Evolutionary conservation across 2,113 vertebrate species (phyloP), one percentile per base, ranked within the genome.

Genomic region (Tricholaema leucomelas): DNA sequence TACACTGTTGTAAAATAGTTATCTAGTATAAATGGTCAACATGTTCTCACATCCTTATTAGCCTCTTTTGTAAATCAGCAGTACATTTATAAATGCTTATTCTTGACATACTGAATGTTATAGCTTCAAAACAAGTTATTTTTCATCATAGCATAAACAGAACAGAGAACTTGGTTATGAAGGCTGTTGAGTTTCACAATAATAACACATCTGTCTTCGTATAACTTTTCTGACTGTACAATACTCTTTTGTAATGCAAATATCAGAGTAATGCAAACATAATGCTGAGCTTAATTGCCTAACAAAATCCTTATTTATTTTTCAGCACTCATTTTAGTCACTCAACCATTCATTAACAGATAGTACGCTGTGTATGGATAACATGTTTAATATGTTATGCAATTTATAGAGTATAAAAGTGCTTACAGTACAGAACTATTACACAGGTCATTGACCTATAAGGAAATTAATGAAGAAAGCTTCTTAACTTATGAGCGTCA

Each of bases 391-490:
- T 82, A 90, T 28, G 73, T 74, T 91, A 94, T 67, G 72, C 81
- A 87, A 88, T 96, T 95, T 92, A 69, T 92, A 78, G 85, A 87
- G 60, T 83, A 27, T 31, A 86, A 92, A 97, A 96, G 90, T 91
- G 94, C 90, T 96, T 91, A 92, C 21, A 25, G 58, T 12, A 87
- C 81, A 85, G 28, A 91, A 81, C 65, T 84, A 78, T 59, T 77
- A 59, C 18, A 66, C 31, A 88, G 97, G 94, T 96, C 95, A 14
- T 30, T 48, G 92, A 94, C 97, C 93, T 60, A 23, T 25, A 31
- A 52, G 69, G 88, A 95, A 94, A 96, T 92, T 91, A 95, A 96
- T 93, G 90, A 91, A 85, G 87, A 94, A 95, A 63, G 9, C 52
- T 24, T 77, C 66, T 78, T 79, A 91, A 79, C 14, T 46, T 52